Conservation (phyloP, 2,113 vertebrate genomes). For the Notechis scutatus region DNA sequence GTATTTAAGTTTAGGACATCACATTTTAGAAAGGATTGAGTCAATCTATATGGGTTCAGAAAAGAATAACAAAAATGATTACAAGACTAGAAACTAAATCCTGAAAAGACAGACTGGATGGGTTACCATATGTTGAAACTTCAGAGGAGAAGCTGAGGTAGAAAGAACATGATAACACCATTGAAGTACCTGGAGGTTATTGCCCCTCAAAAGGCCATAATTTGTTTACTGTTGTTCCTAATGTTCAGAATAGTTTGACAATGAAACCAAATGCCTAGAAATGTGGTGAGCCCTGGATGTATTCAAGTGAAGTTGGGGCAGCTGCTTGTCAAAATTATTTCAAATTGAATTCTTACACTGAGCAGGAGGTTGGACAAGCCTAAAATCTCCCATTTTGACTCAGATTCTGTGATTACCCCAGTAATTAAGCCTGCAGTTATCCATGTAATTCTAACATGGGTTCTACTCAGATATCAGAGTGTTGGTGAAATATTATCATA, state of each 20-base stretch:
- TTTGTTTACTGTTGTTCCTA: background rate
- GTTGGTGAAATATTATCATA: background rate
- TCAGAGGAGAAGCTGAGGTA: background rate
- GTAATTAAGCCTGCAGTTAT: background rate
- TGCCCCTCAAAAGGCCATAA: background rate
- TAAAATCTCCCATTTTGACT: background rate
- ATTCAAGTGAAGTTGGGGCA: background rate
- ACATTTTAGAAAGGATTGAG: background rate
- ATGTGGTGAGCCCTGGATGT: background rate
- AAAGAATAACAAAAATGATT: background rate
- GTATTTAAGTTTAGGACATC: background rate
- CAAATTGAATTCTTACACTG: background rate
- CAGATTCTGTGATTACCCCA: background rate
- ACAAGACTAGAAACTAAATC: background rate
- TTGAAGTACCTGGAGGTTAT: background rate
- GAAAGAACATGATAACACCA: background rate
- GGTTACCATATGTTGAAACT: background rate
- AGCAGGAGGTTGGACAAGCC: background rate
- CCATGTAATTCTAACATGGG: background rate
- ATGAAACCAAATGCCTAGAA: background rate
- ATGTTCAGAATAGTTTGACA: background rate
- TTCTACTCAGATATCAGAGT: background rate
- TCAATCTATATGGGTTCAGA: background rate
- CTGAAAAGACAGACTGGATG: background rate
- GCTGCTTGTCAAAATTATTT: background rate